Base-by-base conservation (phyloP, 2,113 vertebrate genomes). In the Gasterosteus aculeatus region DNA sequence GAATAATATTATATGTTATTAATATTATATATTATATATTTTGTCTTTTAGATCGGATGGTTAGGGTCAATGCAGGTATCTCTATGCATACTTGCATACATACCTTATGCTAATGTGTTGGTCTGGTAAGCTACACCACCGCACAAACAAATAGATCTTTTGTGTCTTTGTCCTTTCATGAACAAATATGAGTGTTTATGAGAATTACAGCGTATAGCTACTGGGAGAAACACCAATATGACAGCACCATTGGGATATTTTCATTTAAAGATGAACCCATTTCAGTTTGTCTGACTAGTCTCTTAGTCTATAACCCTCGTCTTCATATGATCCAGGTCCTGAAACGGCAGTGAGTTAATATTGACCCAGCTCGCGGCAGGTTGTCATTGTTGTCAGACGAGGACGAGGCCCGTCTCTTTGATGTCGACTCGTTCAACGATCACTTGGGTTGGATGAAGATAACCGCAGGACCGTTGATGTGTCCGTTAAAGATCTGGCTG, bases 281-380 rank as follows among this genome's bases (percentile, higher is more conserved):
- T 38, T 57, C 10, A 16, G 57, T 61, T 72, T 78, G 33, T 38
- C 12, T 38, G 33, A 49, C 0, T 79, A 19, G 65, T 72, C 39
- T 14, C 9, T 15, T 67, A 18, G 39, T 79, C 66, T 64, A 51
- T 54, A 86, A 26, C 86, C 81, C 78, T 88, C 47, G 53, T 80
- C 18, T 61, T 76, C 5, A 69, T 26, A 47, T 12, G 44, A 42
- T 72, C 39, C 68, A 86, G 26, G 82, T 90, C 91, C 91, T 91
- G 78, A 83, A 92, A 91, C 81, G 85, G 87, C 78, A 31, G 19
- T 69, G 69, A 80, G 86, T 86, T 90, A 93, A 94, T 93, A 94
- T 95, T 94, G 88, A 93, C 89, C 62, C 58, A 91, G 73, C 57
- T 86, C 67, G 67, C 61, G 16, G 8, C 19, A 58, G 41, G 60